These are phyloP conservation scores for Drusus annulatus DNA, from an alignment of 1,140 invertebrate species.

Conservation along the genomic window DNA sequence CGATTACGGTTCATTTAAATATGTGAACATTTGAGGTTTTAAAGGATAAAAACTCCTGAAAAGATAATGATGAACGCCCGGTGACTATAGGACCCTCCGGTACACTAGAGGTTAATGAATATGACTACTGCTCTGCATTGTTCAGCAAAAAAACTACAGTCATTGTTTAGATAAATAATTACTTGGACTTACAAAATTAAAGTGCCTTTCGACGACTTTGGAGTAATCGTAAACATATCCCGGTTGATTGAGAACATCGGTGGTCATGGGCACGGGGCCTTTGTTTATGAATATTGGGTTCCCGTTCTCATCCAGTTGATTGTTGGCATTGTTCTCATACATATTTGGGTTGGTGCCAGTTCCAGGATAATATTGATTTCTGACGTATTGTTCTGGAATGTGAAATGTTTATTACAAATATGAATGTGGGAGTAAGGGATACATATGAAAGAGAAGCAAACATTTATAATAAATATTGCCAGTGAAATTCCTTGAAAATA, in stretches of 20 bases:
- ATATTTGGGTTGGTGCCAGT: conserved; percentile 5
- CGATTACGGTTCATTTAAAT: too few species aligned
- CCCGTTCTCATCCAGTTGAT: conserved; percentile 61
- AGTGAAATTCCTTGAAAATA: too few species aligned
- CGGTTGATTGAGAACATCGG: conserved; percentile 68
- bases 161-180: too few species aligned
- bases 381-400: conserved; percentile 51
- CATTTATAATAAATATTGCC: too few species aligned
- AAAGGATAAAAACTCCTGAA: too few species aligned
- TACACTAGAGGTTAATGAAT: too few species aligned
- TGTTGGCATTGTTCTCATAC: conserved; percentile 21
- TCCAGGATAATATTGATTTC: conserved; percentile 55
- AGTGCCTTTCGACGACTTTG: conserved; percentile 78
- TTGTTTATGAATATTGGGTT: conserved; percentile 52
- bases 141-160: too few species aligned
- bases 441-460: too few species aligned
- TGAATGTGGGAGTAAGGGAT: background rate
- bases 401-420: conserved; percentile 26
- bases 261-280: conserved; percentile 64
- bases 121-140: too few species aligned
- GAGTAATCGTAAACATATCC: conserved; percentile 72
- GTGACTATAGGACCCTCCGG: too few species aligned
- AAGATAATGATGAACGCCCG: too few species aligned
- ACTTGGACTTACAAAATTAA: conserved; percentile 77
- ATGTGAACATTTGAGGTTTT: too few species aligned